phyloP scores from a whole-genome alignment of 2,888 invertebrate species.

The Tachystola acroxantha region DNA sequence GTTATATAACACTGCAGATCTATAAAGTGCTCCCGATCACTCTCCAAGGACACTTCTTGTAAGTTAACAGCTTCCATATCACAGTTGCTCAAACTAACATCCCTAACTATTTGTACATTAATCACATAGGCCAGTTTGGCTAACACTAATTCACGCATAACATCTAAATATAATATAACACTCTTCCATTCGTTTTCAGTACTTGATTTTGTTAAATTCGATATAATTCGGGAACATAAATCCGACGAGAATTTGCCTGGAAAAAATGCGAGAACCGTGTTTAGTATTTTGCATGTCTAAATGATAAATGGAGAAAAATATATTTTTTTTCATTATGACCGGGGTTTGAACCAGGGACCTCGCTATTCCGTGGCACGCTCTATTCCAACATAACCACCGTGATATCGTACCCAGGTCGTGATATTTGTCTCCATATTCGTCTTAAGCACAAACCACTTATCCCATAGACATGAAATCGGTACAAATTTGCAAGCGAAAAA shows the following conservation, averaged over 20 bases:
- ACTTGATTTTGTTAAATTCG: constrained; percentile 51
- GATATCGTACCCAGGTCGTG: no score
- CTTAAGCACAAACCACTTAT: no score
- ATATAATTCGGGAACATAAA: constrained; percentile 47
- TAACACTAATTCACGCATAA: constrained; percentile 53
- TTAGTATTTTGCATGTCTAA: no score
- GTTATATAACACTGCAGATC: constrained; percentile 80
- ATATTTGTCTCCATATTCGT: no score
- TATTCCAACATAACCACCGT: no score
- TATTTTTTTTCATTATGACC: no score
- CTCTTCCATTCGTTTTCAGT: constrained; percentile 57
- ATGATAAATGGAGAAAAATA: no score
- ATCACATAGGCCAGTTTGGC: constrained; percentile 59
- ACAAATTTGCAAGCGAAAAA: no score
- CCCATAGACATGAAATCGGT: no score
- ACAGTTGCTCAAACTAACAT: constrained; percentile 49
- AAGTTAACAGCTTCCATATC: constrained; percentile 55
- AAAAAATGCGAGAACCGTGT: no score
- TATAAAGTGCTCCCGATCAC: constrained; percentile 46
- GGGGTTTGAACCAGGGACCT: no score
- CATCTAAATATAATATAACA: constrained; percentile 53
- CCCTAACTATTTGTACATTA: constrained; percentile 69
- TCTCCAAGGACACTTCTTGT: constrained; percentile 53
- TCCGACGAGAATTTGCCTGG: constrained; percentile 64
- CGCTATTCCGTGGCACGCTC: no score